Evolutionary conservation across 2,888 invertebrate genomes (phyloP).

Genomic region (Tubulanus polymorphus): DNA sequence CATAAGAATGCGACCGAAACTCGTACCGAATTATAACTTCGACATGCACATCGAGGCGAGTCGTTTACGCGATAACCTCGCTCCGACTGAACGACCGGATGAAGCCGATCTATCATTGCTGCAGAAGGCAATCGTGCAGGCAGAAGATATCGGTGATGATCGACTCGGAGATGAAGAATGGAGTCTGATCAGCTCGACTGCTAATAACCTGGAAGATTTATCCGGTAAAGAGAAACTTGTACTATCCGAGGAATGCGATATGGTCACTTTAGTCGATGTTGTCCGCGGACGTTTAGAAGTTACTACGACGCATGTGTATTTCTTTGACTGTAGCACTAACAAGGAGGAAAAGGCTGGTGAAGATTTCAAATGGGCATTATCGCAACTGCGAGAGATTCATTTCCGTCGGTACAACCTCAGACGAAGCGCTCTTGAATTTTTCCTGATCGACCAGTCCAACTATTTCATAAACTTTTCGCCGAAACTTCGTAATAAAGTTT

Average conservation of each 20-base stretch:
- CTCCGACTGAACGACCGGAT: neutral
- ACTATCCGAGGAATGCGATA: constrained; percentile 62
- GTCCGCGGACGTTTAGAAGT: constrained; percentile 63
- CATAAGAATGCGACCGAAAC: constrained; percentile 63
- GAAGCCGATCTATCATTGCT: neutral
- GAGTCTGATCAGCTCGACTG: constrained; percentile 40
- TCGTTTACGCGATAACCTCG: constrained; percentile 60
- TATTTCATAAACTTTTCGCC: constrained; percentile 65
- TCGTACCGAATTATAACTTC: constrained; percentile 60
- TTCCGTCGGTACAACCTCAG: constrained; percentile 63
- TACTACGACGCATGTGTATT: constrained; percentile 61
- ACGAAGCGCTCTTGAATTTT: constrained; percentile 64
- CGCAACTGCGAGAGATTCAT: constrained; percentile 63
- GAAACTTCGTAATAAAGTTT: constrained; percentile 63
- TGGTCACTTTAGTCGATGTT: constrained; percentile 60
- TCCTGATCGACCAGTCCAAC: constrained; percentile 64
- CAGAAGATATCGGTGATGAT: constrained; percentile 44
- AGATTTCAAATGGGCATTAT: constrained; percentile 58
- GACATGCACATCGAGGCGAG: constrained; percentile 62
- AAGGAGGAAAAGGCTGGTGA: constrained; percentile 55
- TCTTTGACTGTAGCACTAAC: constrained; percentile 60
- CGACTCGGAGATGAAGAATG: constrained; percentile 51
- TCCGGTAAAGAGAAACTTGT: constrained; percentile 60
- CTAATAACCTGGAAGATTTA: constrained; percentile 27
- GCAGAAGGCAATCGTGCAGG: constrained; percentile 10